Base-by-base conservation (phyloP, 2,888 invertebrate genomes). In the Acleris cristana region DNA sequence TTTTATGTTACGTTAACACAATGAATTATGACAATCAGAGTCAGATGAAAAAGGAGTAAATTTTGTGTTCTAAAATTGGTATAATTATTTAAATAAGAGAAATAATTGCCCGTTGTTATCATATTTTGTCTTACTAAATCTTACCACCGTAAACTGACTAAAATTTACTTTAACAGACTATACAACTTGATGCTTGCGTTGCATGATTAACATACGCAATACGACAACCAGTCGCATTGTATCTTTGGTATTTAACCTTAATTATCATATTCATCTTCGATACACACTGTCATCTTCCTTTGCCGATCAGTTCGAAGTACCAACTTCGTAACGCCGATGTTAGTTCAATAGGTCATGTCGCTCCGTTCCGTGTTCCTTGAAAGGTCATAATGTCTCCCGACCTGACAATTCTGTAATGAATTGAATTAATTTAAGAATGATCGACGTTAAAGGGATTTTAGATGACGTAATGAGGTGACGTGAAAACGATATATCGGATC, bases 201-300 rank as follows among this genome's bases (percentile, higher is more conserved):
- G 10, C 40, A 19, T 49, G 51, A 26, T 65, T 21, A 51, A 14
- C 16, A 18, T 30, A 44, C 56, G 56, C 34, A 61, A 57, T 52
- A 52, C 44, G 30, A 62, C 56, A 61, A 61, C 52, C 61, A 57
- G 44, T 16, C 30, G 18, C 45, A 52, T 57, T 66, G 51, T 52
- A 45, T 19, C 34, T 61, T 60, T 60, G 52, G 52, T 62, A 62
- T 66, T 61, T 66, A 57, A 66, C 66, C 66, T 66, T 66, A 62
- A 66, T 66, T 66, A 66, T 66, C 66, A 62, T 66, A 62, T 66
- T 62, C 56, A 66, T 66, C 51, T 62, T 57, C 51, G 44, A 56
- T 58, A 52, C 52, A 57, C 30, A 44, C 26, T 7, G 56, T 45
- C 18, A 26, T 21, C 52, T 67, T 55, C 49, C 26, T 57, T 67